Percentiles rank a stretch among this genome's conserved stretches.
Evolutionary conservation across 2,113 vertebrate species (phyloP).

Genomic region (Gobio gobio): DNA sequence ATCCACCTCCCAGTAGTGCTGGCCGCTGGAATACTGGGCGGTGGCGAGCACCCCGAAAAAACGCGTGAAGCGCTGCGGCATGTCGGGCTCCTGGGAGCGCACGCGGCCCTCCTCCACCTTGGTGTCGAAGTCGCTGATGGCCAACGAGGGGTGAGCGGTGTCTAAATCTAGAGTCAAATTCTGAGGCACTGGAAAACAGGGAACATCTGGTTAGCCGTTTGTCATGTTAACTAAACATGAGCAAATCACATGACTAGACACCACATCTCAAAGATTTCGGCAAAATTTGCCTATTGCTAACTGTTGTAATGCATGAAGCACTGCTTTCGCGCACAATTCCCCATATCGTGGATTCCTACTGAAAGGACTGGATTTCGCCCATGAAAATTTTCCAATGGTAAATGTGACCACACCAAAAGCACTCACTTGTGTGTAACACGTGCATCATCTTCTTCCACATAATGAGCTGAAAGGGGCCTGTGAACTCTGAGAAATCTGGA

Average conservation of each 20-base stretch:
- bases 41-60: constrained; percentile 78
- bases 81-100: constrained; percentile 74
- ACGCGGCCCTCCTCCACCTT: constrained; percentile 75
- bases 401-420: not conserved
- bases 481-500: constrained; percentile 74
- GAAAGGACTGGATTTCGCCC: not conserved
- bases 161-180: constrained; percentile 79
- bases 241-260: not conserved
- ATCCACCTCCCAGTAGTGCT: constrained; percentile 83
- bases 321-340: not conserved
- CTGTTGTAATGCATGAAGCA: not conserved
- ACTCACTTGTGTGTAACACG: constrained; percentile 78
- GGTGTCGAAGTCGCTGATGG: constrained; percentile 77
- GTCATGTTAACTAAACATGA: no score
- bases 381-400: not conserved
- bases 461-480: constrained; percentile 79
- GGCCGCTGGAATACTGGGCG: constrained; percentile 74
- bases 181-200: constrained; percentile 72
- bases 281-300: not conserved
- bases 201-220: not conserved
- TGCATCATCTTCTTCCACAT: constrained; percentile 85
- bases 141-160: constrained; percentile 75
- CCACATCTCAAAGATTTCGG: no score
- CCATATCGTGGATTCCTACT: not conserved
- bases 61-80: constrained; percentile 74